Base-by-base conservation (phyloP, 1,140 invertebrate genomes). In the Eciton burchellii region DNA sequence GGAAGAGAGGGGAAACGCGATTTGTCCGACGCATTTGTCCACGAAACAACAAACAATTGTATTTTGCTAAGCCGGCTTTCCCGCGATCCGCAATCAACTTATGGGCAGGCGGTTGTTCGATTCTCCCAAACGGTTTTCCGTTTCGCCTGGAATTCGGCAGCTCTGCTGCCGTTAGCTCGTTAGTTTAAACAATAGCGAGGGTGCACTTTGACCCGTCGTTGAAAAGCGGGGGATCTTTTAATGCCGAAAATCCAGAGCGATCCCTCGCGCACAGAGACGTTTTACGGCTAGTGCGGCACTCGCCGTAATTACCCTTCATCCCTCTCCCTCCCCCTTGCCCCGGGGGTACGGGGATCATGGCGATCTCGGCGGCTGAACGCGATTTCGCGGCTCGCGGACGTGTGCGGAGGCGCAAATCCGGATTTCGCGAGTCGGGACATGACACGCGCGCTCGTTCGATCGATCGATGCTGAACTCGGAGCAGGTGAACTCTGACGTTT, bases 401-500 rank as follows among this genome's bases (percentile, higher is more conserved):
- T 57, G 70, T 57, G 63, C 74, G 8, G n/a, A 57, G n/a, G 21
- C 43, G 49, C 63, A 79, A 57, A 79, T 79, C 35, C 63, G 63
- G 63, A 79, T 79, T 45, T 79, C 74, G 49, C 29, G 35, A 68
- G 35, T 29, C 56, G 63, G 14, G 35, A 70, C 63, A 57, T 49
- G 73, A 63, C 52, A 5, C 43, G 72, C 43, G 60, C 47, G 49
- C 3, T 21, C 47, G 49, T 3, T 21, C 49, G 62, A 79, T 79
- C 74, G 63, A 79, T 68, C n/a, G 63, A 29, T 45, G 1, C 35
- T 35, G 24, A 43, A 79, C 74, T 79, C 56, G 19, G n/a, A 70
- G 63, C 62, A 68, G 63, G 52, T 56, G 74, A 79, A 70, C 49
- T 70, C 63, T 70, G 74, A 70, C 52, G 63, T 79, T 49, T 79